Conservation (phyloP, 2,113 vertebrate genomes). For the Centropus bengalensis region DNA sequence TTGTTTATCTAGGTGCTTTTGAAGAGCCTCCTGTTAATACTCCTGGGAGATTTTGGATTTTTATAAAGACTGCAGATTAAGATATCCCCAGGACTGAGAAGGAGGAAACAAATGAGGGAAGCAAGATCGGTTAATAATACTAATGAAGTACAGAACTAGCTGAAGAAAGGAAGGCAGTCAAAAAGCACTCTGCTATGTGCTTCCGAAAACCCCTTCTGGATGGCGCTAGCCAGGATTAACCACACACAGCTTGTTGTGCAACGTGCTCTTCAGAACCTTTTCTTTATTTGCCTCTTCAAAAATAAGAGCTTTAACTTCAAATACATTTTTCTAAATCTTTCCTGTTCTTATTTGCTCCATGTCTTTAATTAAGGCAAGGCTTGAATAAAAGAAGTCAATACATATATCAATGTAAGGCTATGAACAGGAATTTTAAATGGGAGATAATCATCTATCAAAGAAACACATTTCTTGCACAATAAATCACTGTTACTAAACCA, state of each 20-base stretch:
- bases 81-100: neutral
- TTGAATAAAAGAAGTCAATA: neutral
- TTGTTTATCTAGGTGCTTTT: neutral
- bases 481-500: neutral
- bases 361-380: neutral
- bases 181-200: neutral
- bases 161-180: neutral
- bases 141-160: neutral
- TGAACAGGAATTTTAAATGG: neutral
- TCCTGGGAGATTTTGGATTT: neutral
- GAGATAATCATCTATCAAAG: neutral
- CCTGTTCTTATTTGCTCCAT: neutral
- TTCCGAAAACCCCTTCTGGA: neutral
- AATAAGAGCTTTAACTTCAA: neutral
- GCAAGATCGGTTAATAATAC: neutral
- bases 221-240: neutral
- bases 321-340: neutral
- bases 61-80: neutral
- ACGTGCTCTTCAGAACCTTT: neutral
- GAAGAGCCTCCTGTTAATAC: neutral
- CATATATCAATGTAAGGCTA: neutral
- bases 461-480: neutral
- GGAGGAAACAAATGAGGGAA: neutral
- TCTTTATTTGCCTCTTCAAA: neutral
- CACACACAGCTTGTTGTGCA: neutral